Evolutionary conservation across 2,113 vertebrate genomes (phyloP), one percentile per base, ranked within the genome.

Genomic region (Anguilla japonica): DNA sequence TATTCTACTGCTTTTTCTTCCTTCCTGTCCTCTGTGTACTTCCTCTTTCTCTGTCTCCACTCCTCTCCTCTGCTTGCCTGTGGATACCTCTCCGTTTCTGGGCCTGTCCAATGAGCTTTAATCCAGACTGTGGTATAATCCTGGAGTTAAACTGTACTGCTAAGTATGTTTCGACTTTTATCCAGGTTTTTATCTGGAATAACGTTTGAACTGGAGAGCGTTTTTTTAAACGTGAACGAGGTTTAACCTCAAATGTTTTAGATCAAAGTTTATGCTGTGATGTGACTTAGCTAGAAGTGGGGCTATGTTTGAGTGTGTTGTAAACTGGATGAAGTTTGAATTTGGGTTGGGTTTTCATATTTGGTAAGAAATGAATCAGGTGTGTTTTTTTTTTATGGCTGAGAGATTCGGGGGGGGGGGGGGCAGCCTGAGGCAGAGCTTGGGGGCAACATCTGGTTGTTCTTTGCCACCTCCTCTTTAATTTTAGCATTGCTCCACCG

Each of bases 1-100:
- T 96, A 96, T 90, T 86, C 91, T 93, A 91, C 91, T 92, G 40
- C 80, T 81, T 15, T 83, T 57, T 81, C 84, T 78, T 82, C 82
- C 56, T 82, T 79, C 75, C 41, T 85, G 22, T 57, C 40, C 34
- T 41, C 81, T 81, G 13, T 57, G 40, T 26, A 22, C 81, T 81
- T 9, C 34, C 56, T n/a, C 84, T 40, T 50, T 50, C 81, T 2
- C 41, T 75, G 67, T 80, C 14, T 22, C 79, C 16, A 18, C 20
- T 22, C 67, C 26, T 43, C 41, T 13, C 41, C 78, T 15, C 2
- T 67, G 83, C 67, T 16, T 43, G 60, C 8, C 40, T 84, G 63
- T 41, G n/a, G 60, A 34, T 34, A 2, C 50, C 7, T 4, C 6
- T 83, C 56, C 34, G 18, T 15, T 71, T 50, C 11, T 15, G 41